Conservation (phyloP, 2,888 invertebrate species). For the Diaphora mendica region DNA sequence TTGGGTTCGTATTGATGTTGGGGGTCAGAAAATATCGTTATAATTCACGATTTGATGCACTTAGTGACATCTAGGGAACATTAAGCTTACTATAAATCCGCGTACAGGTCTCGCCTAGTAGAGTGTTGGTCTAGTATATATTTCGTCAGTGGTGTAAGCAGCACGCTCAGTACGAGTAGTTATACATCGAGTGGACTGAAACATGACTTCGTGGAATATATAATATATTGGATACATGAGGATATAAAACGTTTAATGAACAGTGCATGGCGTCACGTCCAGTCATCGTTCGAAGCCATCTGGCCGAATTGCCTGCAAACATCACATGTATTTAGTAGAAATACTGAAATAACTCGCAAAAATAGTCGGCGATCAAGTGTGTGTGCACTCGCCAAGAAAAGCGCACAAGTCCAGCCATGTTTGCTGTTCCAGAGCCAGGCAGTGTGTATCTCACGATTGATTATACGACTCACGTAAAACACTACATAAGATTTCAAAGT, state of each 20-base stretch:
- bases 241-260: conserved; percentile 22
- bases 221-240: neutral
- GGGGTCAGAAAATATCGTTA: too few relatives aligned
- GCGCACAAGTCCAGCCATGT: conserved; percentile 6
- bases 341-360: conserved; percentile 27
- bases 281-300: conserved; percentile 22
- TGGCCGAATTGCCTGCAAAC: conserved; percentile 24
- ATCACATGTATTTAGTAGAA: conserved; percentile 25
- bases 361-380: conserved; percentile 18
- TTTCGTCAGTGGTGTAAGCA: too few relatives aligned
- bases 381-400: conserved; percentile 28
- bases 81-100: too few relatives aligned
- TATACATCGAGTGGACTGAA: neutral
- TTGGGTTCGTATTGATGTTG: too few relatives aligned
- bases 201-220: neutral
- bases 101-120: too few relatives aligned
- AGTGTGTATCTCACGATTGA: neutral
- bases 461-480: neutral
- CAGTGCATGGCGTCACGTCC: conserved; percentile 18
- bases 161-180: too few relatives aligned
- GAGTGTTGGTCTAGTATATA: too few relatives aligned
- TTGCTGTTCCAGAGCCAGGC: neutral
- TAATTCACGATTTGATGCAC: too few relatives aligned
- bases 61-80: too few relatives aligned
- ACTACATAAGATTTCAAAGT: neutral